Evolutionary conservation across 2,797 vertebrate species (phyloP).

Genomic region (Sphaeramia orbicularis): DNA sequence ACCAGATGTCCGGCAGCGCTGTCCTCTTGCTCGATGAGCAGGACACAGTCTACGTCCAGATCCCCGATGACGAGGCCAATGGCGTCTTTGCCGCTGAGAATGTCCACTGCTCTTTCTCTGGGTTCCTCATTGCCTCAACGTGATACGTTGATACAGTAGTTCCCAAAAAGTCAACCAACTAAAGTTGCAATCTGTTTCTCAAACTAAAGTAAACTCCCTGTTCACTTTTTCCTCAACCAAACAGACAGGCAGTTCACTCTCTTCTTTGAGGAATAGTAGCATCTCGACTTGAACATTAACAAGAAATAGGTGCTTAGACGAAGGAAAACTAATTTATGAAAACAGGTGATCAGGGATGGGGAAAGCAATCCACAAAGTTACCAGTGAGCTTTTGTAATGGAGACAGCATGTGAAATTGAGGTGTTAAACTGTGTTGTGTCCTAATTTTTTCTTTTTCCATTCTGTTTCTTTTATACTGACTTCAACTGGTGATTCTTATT

Average conservation of each 20-base stretch:
- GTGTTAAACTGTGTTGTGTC: conserved; percentile 79
- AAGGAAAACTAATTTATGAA: conserved; percentile 87
- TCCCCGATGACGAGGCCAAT: conserved; percentile 94
- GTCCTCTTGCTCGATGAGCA: conserved; percentile 93
- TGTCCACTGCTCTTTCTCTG: conserved; percentile 98
- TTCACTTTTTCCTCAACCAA: conserved; percentile 62
- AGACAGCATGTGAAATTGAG: conserved; percentile 85
- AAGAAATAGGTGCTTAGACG: conserved; percentile 86
- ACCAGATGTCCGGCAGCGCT: conserved; percentile 97
- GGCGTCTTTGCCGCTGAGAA: conserved; percentile 97
- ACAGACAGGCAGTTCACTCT: conserved; percentile 78
- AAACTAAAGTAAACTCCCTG: conserved; percentile 80
- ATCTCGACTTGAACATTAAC: conserved; percentile 85
- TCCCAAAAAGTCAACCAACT: conserved; percentile 75
- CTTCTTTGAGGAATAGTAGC: conserved; percentile 84
- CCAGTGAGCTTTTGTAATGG: conserved; percentile 77
- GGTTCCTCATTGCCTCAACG: conserved; percentile 95
- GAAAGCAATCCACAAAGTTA: conserved; percentile 80
- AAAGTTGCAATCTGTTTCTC: conserved; percentile 85
- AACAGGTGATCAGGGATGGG: conserved; percentile 86
- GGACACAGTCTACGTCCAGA: conserved; percentile 96
- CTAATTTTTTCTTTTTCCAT: conserved; percentile 73
- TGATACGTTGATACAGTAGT: conserved; percentile 83
- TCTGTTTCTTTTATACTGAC: conserved; percentile 79
- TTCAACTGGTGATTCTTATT: conserved; percentile 78